A percentile compares a stretch with the other conserved stretches of the same genome.
phyloP scores from a whole-genome alignment of 1,140 invertebrate genomes.

The Diorhabda sublineata region DNA sequence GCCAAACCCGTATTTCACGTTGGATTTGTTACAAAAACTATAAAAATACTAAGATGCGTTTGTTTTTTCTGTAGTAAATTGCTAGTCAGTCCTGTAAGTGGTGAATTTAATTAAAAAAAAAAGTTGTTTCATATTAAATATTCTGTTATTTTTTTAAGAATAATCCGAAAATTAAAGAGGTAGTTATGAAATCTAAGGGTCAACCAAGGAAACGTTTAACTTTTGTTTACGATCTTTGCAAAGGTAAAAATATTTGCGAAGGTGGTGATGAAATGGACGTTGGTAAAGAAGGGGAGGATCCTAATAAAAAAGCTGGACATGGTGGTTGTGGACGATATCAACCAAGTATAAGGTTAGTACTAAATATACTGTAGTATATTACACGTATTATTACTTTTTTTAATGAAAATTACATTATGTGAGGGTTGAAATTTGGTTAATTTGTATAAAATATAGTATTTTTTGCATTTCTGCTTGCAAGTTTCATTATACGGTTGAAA shows the following conservation, averaged over 20 bases:
- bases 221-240: slow-evolving; percentile 97
- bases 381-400: too few relatives aligned
- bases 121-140: slow-evolving; percentile 20
- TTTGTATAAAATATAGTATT: too few relatives aligned
- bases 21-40: slow-evolving; percentile 95
- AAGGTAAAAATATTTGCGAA: slow-evolving; percentile 97
- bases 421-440: too few relatives aligned
- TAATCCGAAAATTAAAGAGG: slow-evolving; percentile 96
- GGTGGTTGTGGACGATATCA: slow-evolving; percentile 98
- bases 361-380: too few relatives aligned
- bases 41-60: slow-evolving; percentile 94
- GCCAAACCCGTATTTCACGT: slow-evolving; percentile 98
- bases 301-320: slow-evolving; percentile 72
- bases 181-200: slow-evolving; percentile 95
- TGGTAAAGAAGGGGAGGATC: slow-evolving; percentile 54
- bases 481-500: too few relatives aligned
- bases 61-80: slow-evolving; percentile 98
- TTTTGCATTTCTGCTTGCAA: too few relatives aligned
- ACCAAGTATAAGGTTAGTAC: slow-evolving; percentile 69
- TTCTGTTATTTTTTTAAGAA: slow-evolving; percentile 50
- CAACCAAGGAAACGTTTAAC: slow-evolving; percentile 90
- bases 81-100: slow-evolving; percentile 85
- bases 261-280: slow-evolving; percentile 97
- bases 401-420: too few relatives aligned
- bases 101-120: slow-evolving; percentile 9